A percentile compares a stretch with the other conserved stretches of the same genome.
phyloP scores from a whole-genome alignment of 1,140 invertebrate genomes.

The Brachionus plicatilis region DNA sequence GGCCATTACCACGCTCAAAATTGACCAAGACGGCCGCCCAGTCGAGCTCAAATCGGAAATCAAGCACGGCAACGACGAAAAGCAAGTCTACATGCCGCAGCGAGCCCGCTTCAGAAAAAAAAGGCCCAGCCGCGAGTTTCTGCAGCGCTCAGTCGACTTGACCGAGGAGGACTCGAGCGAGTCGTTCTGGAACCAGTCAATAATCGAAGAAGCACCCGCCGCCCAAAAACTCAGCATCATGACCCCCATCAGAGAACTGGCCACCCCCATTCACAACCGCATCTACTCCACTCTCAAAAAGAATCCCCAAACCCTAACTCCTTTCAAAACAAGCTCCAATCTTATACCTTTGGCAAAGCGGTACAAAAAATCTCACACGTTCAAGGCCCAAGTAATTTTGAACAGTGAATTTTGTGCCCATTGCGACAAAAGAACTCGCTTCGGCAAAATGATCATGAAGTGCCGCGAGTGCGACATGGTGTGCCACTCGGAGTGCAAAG shows the following conservation, averaged over 20 bases:
- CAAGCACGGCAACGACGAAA: slow-evolving; percentile 1
- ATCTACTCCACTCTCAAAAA: slow-evolving; percentile 18
- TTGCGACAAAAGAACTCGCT: slow-evolving; percentile 26
- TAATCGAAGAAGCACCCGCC: neutral
- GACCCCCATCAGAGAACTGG: slow-evolving; percentile 21
- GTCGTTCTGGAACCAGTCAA: slow-evolving; percentile 21
- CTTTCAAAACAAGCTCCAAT: slow-evolving; percentile 11
- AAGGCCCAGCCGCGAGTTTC: neutral
- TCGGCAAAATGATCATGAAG: slow-evolving; percentile 31
- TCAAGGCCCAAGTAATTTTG: slow-evolving; percentile 27
- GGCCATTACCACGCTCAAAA: slow-evolving; percentile 33
- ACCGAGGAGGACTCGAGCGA: slow-evolving; percentile 8
- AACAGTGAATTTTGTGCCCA: slow-evolving; percentile 13
- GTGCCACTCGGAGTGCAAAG: slow-evolving; percentile 26
- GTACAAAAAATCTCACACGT: slow-evolving; percentile 31
- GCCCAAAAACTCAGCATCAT: slow-evolving; percentile 20
- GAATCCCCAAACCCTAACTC: neutral
- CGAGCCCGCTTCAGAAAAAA: slow-evolving; percentile 31
- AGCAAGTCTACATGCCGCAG: neutral
- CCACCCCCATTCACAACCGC: neutral
- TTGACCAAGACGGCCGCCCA: slow-evolving; percentile 2
- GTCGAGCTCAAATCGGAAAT: slow-evolving; percentile 8
- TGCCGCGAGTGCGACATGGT: slow-evolving; percentile 26
- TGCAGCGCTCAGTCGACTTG: neutral
- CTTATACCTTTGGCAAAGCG: neutral